Evolutionary conservation across 2,113 vertebrate species (phyloP).

Genomic region (Neopipo cinnamomea): DNA sequence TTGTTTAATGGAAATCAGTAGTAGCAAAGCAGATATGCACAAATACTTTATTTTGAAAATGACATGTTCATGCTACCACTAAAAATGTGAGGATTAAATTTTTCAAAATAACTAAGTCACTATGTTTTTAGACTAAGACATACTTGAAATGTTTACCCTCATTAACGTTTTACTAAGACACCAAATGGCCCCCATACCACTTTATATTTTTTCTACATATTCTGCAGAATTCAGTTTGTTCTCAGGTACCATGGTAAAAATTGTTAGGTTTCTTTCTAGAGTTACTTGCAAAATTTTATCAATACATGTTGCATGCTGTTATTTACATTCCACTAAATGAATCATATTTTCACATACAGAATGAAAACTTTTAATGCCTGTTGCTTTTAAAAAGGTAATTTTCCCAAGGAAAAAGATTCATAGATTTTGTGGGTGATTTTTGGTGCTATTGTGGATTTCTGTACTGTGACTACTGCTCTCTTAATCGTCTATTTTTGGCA

Average conservation of each 20-base stretch:
- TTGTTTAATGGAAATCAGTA: background rate
- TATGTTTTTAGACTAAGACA: background rate
- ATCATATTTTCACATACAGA: background rate
- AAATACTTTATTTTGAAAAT: background rate
- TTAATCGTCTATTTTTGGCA: constrained; percentile 26
- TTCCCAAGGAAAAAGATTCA: background rate
- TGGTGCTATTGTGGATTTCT: background rate
- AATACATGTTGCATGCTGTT: background rate
- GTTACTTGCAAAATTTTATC: background rate
- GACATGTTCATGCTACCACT: background rate
- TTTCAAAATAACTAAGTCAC: background rate
- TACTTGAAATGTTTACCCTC: background rate
- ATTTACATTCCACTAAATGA: background rate
- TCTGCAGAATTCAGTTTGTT: background rate
- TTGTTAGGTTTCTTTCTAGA: background rate
- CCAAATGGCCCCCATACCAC: background rate
- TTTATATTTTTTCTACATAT: background rate
- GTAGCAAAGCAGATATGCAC: background rate
- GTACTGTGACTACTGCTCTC: background rate
- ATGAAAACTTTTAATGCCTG: background rate
- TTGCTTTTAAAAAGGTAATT: background rate
- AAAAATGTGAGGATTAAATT: background rate
- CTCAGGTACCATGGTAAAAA: background rate
- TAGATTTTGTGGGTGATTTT: background rate
- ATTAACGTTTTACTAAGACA: background rate